Conservation (phyloP, 2,113 vertebrate species). For the Rhagologus leucostigma region DNA sequence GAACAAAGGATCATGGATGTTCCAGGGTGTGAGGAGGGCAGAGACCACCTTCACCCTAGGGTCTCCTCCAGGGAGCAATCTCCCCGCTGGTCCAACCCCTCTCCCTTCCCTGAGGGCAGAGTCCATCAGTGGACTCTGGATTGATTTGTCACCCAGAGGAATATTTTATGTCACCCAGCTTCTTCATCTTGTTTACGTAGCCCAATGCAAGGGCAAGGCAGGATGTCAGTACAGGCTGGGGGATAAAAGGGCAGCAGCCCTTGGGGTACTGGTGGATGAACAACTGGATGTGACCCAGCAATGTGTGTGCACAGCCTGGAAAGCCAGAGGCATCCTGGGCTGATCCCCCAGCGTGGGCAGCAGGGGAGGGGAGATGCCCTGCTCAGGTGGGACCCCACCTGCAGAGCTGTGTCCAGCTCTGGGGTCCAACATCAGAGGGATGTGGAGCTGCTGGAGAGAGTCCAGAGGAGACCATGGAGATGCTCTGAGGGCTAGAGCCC, state of each 20-base stretch:
- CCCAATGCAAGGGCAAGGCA: not conserved
- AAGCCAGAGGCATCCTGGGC: rapidly evolving
- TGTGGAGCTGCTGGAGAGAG: rapidly evolving
- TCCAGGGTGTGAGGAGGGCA: not conserved
- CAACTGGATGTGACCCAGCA: rapidly evolving
- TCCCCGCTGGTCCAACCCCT: not conserved
- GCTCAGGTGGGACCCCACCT: not conserved
- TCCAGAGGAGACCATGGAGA: rapidly evolving
- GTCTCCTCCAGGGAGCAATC: not conserved
- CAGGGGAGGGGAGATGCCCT: rapidly evolving
- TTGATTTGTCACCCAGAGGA: not conserved
- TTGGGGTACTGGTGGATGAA: not conserved
- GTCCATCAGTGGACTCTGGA: not conserved
- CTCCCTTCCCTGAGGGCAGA: not conserved
- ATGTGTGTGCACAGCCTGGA: not conserved
- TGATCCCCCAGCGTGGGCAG: rapidly evolving
- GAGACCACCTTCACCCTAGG: not conserved
- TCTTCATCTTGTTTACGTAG: not conserved
- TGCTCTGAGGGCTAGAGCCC: not conserved
- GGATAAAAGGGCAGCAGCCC: not conserved
- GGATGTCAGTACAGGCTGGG: not conserved
- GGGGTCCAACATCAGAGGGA: rapidly evolving
- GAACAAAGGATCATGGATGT: not conserved
- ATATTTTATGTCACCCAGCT: not conserved
- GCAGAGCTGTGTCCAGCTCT: rapidly evolving